Evolutionary conservation across 2,113 vertebrate species (phyloP), one percentile per base, ranked within the genome.

Genomic region (Lasiurus borealis): DNA sequence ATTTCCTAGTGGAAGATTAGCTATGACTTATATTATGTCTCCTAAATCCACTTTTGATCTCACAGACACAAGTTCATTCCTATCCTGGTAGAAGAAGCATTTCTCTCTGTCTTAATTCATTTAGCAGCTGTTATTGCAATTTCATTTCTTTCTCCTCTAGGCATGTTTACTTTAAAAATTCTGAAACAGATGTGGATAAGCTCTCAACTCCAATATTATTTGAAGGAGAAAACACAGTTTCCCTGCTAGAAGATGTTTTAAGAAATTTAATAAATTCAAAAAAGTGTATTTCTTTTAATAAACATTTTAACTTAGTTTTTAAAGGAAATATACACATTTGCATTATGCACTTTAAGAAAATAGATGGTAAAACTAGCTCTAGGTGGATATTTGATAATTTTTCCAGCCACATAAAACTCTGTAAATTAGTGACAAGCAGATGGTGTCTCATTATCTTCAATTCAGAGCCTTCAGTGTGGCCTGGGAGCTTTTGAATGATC

Each of bases 251-350:
- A 91, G 62, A 91, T 96, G 48, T 82, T 80, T 91, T 87, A 93
- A 91, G 80, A 87, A 75, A 96, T 89, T 91, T 71, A 85, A 68
- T 86, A 95, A 59, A 87, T 92, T 69, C n/a, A 96, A 77, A 91
- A 71, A 71, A 44, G 46, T 52, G 0, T 57, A 68, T 89, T 95
- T 92, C n/a, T 88, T 95, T 86, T 95, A 87, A 48, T 91, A 78
- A 96, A 95, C 75, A 62, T 31, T 50, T 52, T 4, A 57, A 25
- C 81, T 85, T 75, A 64, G 29, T 81, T 90, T 94, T 21, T 87
- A 72, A 96, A 93, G 85, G 59, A 69, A 85, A 72, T 66, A 29
- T 71, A 75, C 44, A 10, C 12, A 71, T 94, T 88, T 89, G 25
- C 34, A 52, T 78, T 27, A 64, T 81, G 9, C 40, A 23, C 16